Evolutionary conservation across 2,113 vertebrate species (phyloP), one percentile per base, ranked within the genome.

Genomic region (Nannobrachium achirus): DNA sequence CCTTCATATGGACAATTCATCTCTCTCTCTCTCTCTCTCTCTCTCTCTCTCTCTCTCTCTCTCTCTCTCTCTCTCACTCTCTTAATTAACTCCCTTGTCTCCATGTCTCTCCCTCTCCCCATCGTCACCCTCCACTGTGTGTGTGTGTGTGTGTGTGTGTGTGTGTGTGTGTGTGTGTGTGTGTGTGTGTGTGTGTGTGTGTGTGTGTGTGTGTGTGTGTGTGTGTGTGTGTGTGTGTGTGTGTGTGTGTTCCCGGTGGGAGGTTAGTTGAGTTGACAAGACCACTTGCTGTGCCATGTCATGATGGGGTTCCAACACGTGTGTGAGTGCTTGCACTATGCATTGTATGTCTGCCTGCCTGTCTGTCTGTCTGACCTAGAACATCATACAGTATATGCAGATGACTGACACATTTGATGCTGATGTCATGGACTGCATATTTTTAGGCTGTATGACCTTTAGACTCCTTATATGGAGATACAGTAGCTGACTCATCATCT

Each of bases 181-280:
- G 52, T 73, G 52, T 56, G 15, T 59, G 58, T 61, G 9, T 55
- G 18, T 11, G 11, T 10, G 19, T 2, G 5, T 25, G 5, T 20
- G 19, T 18, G 50, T 51, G 50, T 19, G 50, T 53, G 50, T 53
- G 50, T 53, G 50, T 53, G 50, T 53, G 50, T 18, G 50, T 53
- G 50, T 65, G 58, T 33, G 38, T 73, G 60, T 69, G 61, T 56
- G 57, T 25, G 16, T 45, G 40, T 42, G 58, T 61, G 62, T 68
- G 53, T 71, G 52, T 73, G 52, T 56, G 15, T 59, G 58, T 61
- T 71, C 81, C 78, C 75, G 71, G 63, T 65, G 75, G 78, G 81
- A 85, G 70, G 67, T 80, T 70, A 81, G 73, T 74, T 74, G 69
- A 84, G 71, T 83, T 79, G 79, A 81, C 84, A 75, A 81, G 79